These are phyloP conservation scores for Carduelis carduelis DNA, from an alignment of 2,797 vertebrate genomes.

Conservation along the genomic window DNA sequence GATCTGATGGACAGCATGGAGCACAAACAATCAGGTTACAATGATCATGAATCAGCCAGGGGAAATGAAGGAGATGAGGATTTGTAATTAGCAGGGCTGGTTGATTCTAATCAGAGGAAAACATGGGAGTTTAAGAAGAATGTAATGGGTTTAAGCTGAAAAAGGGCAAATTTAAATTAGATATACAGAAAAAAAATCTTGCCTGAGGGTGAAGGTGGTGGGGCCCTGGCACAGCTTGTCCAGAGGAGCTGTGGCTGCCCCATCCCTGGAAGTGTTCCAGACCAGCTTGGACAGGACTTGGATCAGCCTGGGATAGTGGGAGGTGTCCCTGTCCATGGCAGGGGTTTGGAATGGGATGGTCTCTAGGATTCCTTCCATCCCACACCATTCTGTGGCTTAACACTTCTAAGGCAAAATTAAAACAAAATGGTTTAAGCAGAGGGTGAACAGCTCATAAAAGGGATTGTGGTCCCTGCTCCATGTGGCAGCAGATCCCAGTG, in stretches of 20 bases:
- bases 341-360: neutral
- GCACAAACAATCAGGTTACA: neutral
- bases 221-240: neutral
- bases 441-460: neutral
- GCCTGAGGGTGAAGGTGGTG: neutral
- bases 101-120: neutral
- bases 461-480: neutral
- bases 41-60: neutral
- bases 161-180: neutral
- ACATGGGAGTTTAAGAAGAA: neutral
- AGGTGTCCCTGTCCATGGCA: neutral
- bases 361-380: neutral
- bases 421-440: neutral
- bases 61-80: neutral
- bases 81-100: neutral
- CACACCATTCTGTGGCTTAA: neutral
- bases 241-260: neutral
- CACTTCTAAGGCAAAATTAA: neutral
- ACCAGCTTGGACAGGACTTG: accelerated
- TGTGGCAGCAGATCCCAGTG: neutral
- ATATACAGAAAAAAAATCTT: neutral
- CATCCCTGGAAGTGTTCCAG: neutral
- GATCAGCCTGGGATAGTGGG: accelerated
- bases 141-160: neutral
- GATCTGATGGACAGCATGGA: neutral